These are phyloP conservation scores for Poeciliopsis occidentalis DNA, from an alignment of 2,113 vertebrate species.

Conservation along the genomic window DNA sequence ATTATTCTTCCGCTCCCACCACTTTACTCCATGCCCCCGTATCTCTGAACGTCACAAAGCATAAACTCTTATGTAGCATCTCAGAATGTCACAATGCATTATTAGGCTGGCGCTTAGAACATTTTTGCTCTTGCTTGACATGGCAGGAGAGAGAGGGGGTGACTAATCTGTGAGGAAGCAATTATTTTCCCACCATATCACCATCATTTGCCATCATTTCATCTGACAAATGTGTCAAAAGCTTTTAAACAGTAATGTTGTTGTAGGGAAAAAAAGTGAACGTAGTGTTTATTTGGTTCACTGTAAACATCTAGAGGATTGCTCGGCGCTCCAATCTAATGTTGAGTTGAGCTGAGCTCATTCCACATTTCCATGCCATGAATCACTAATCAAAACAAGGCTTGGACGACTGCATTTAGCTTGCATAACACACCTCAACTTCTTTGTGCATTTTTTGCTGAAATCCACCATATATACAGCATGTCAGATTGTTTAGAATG, in stretches of 20 bases:
- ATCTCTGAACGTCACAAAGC: conserved; percentile 47
- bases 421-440: conserved; percentile 16
- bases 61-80: conserved; percentile 64
- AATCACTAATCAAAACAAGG: conserved; percentile 44
- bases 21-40: conserved; percentile 29
- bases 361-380: conserved; percentile 36
- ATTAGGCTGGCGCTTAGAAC: conserved; percentile 54
- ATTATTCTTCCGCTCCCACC: conserved; percentile 45
- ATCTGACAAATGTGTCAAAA: conserved; percentile 1
- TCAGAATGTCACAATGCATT: conserved; percentile 58
- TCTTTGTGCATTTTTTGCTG: conserved; percentile 3
- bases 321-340: conserved; percentile 18
- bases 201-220: conserved; percentile 18
- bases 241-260: conserved; percentile 11
- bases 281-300: conserved; percentile 18
- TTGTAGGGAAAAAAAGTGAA: conserved; percentile 8
- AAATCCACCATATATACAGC: neutral
- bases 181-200: conserved; percentile 35
- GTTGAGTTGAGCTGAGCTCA: conserved; percentile 27
- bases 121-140: conserved; percentile 78
- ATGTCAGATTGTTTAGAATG: neutral
- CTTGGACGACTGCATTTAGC: neutral
- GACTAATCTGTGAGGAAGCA: conserved; percentile 36
- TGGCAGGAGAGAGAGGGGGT: conserved; percentile 73
- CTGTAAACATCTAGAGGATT: conserved; percentile 16